These are phyloP conservation scores for Acanthurus lineatus DNA, from an alignment of 2,797 vertebrate genomes.

Conservation along the genomic window DNA sequence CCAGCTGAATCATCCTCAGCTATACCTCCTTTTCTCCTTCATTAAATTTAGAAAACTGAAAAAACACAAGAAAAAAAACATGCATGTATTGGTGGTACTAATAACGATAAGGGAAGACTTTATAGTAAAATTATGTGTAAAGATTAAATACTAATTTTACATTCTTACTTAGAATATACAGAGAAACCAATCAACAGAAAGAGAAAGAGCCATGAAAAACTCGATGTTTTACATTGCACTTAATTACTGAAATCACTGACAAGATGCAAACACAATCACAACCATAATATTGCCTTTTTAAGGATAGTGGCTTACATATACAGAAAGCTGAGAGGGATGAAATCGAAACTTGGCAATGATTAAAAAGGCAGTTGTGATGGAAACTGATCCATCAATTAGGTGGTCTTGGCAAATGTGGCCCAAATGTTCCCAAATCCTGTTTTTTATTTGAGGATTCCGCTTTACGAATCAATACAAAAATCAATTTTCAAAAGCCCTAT, in stretches of 20 bases:
- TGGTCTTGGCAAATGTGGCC: slow-evolving; percentile 31
- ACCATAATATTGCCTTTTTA: slow-evolving; percentile 58
- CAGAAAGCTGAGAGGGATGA: slow-evolving; percentile 30
- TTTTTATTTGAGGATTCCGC: slow-evolving; percentile 38
- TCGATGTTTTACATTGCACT: too few relatives aligned
- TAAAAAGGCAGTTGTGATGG: slow-evolving; percentile 16
- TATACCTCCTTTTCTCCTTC: not conserved
- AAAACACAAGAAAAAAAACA: not conserved
- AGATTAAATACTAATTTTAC: not conserved
- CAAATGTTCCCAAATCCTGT: slow-evolving; percentile 18
- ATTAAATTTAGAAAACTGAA: not conserved
- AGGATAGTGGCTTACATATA: slow-evolving; percentile 46
- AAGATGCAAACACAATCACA: slow-evolving; percentile 81
- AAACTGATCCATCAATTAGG: slow-evolving; percentile 39
- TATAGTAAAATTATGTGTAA: not conserved
- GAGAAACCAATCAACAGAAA: not conserved
- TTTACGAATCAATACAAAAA: slow-evolving; percentile 49
- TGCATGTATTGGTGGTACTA: not conserved
- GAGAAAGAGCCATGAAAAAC: not conserved
- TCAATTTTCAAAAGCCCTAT: slow-evolving; percentile 31
- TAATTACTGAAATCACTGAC: slow-evolving; percentile 51
- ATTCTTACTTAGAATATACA: not conserved
- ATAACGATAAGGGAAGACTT: not conserved
- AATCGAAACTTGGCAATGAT: slow-evolving; percentile 49
- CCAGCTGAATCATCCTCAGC: not conserved